These are phyloP conservation scores for Physocephala rufipes DNA, from an alignment of 2,888 invertebrate species.

Conservation along the genomic window DNA sequence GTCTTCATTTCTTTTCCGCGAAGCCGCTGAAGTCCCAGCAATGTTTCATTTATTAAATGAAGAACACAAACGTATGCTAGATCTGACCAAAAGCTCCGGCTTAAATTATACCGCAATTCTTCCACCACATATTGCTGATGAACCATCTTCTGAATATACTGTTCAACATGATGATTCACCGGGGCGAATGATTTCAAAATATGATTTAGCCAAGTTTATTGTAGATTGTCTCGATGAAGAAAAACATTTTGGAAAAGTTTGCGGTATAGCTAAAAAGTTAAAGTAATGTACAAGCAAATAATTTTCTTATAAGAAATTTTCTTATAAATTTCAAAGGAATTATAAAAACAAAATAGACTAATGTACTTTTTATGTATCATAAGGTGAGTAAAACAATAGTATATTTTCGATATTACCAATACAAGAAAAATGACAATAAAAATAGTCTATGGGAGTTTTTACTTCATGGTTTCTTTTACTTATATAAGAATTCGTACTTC, in stretches of 20 bases:
- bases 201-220: slow-evolving; percentile 80
- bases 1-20: slow-evolving; percentile 83
- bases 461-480: no score
- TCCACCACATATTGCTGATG: slow-evolving; percentile 84
- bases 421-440: no score
- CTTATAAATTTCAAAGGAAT: neutral
- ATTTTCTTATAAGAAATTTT: neutral
- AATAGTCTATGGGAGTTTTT: no score
- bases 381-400: no score
- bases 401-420: no score
- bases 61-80: slow-evolving; percentile 82
- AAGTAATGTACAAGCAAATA: slow-evolving; percentile 10
- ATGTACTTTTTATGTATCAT: neutral
- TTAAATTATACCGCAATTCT: slow-evolving; percentile 80
- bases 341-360: neutral
- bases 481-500: no score
- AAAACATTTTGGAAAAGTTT: slow-evolving; percentile 74
- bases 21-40: slow-evolving; percentile 78
- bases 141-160: slow-evolving; percentile 71
- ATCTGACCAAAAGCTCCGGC: slow-evolving; percentile 73
- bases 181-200: slow-evolving; percentile 77
- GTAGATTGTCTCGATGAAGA: slow-evolving; percentile 76
- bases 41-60: slow-evolving; percentile 77
- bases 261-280: slow-evolving; percentile 70
- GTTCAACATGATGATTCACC: slow-evolving; percentile 72